phyloP scores from a whole-genome alignment of 2,113 vertebrate genomes.

The Lasiurus borealis region DNA sequence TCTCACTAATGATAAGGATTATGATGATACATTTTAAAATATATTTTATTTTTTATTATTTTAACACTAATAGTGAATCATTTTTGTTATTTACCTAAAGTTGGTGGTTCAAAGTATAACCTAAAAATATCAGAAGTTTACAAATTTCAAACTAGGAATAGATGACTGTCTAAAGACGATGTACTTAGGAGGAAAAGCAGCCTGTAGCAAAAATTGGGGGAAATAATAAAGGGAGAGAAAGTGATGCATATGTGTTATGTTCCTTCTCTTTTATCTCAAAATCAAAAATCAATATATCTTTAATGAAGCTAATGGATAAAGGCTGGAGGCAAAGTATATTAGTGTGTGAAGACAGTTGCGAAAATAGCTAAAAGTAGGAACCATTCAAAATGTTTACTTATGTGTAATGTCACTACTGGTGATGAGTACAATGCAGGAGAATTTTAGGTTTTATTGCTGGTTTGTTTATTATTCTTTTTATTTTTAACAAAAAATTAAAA shows the following conservation, averaged over 20 bases:
- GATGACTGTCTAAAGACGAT: not conserved
- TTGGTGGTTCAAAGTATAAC: not conserved
- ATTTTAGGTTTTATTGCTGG: not conserved
- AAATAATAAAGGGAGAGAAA: not conserved
- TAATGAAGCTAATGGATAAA: not conserved
- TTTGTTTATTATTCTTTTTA: not conserved
- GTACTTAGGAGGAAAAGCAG: not conserved
- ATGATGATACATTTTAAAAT: not conserved
- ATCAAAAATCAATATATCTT: not conserved
- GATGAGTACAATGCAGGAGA: not conserved
- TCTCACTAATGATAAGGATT: not conserved
- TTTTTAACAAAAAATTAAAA: not conserved
- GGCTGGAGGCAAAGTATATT: not conserved
- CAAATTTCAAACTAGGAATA: conserved; percentile 7
- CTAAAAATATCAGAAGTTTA: not conserved
- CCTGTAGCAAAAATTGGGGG: not conserved
- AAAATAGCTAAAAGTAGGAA: conserved; percentile 12
- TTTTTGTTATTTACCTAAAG: not conserved
- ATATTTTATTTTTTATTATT: conserved; percentile 25
- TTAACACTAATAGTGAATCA: not conserved
- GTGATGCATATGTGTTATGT: not conserved
- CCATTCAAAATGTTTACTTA: not conserved
- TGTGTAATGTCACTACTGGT: not conserved
- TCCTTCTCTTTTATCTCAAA: not conserved
- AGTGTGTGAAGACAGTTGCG: not conserved